Conservation (phyloP, 2,113 vertebrate species). For the Ranitomeya variabilis region DNA sequence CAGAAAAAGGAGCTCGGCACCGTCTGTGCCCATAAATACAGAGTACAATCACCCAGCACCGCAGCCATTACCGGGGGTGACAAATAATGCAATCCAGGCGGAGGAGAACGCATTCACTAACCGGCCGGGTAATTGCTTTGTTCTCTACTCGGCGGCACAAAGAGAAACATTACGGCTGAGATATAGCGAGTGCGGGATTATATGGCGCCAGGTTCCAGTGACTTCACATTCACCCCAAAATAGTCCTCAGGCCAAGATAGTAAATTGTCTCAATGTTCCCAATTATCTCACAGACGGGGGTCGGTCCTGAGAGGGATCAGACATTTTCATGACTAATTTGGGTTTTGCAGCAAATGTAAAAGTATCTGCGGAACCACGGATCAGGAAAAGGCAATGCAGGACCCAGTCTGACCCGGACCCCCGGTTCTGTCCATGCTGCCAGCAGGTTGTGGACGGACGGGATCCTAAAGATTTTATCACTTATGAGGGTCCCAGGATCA, state of each 20-base stretch:
- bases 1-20: neutral
- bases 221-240: slow-evolving; percentile 7
- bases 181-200: neutral
- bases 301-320: neutral
- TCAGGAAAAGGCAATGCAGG: too few relatives aligned
- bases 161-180: neutral
- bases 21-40: neutral
- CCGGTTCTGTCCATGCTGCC: too few relatives aligned
- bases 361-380: too few relatives aligned
- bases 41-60: neutral
- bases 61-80: slow-evolving; percentile 2
- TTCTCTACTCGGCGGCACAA: neutral
- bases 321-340: neutral
- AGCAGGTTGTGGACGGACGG: too few relatives aligned
- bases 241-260: neutral
- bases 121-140: neutral
- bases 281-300: neutral
- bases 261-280: neutral
- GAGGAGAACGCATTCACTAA: neutral
- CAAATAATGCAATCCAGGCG: slow-evolving; percentile 3
- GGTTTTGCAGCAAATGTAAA: neutral
- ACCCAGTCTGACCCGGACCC: too few relatives aligned
- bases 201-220: neutral
- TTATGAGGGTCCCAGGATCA: too few relatives aligned
- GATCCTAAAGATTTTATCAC: too few relatives aligned